A percentile compares a stretch with the other conserved stretches of the same genome.
phyloP scores from a whole-genome alignment of 2,113 vertebrate genomes.

The Etia nguti region DNA sequence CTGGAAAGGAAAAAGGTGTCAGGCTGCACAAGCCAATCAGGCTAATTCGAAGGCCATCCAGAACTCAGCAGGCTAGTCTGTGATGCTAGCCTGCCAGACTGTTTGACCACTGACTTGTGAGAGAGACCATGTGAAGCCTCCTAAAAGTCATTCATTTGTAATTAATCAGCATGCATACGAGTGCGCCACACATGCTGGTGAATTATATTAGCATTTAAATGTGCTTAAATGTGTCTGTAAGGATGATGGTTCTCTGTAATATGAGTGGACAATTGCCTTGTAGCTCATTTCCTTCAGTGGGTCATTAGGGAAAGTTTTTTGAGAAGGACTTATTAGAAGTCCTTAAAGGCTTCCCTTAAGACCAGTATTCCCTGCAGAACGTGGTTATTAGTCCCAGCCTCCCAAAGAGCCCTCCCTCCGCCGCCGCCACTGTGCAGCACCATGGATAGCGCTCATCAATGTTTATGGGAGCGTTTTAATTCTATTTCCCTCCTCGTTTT shows the following conservation, averaged over 20 bases:
- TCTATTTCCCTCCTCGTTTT: not conserved
- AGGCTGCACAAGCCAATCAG: conserved; percentile 46
- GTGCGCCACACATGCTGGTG: not conserved
- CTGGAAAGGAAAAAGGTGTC: conserved; percentile 2
- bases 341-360: conserved; percentile 41
- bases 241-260: conserved; percentile 13
- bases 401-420: conserved; percentile 15
- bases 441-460: conserved; percentile 39
- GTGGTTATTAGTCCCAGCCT: conserved; percentile 26
- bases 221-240: conserved; percentile 35
- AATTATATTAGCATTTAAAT: conserved; percentile 64
- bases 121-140: conserved; percentile 19
- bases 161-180: conserved; percentile 44
- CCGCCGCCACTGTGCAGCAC: conserved; percentile 27
- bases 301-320: conserved; percentile 41
- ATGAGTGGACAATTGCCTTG: conserved; percentile 33
- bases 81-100: conserved; percentile 43
- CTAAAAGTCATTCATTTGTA: conserved; percentile 31
- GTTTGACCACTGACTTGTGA: conserved; percentile 46
- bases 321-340: conserved; percentile 46
- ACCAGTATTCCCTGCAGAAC: conserved; percentile 38
- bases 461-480: not conserved
- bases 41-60: conserved; percentile 43
- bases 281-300: conserved; percentile 25
- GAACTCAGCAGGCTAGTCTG: conserved; percentile 60